Evolutionary conservation across 2,113 vertebrate species (phyloP).

Genomic region (Genyomyrus donnyi): DNA sequence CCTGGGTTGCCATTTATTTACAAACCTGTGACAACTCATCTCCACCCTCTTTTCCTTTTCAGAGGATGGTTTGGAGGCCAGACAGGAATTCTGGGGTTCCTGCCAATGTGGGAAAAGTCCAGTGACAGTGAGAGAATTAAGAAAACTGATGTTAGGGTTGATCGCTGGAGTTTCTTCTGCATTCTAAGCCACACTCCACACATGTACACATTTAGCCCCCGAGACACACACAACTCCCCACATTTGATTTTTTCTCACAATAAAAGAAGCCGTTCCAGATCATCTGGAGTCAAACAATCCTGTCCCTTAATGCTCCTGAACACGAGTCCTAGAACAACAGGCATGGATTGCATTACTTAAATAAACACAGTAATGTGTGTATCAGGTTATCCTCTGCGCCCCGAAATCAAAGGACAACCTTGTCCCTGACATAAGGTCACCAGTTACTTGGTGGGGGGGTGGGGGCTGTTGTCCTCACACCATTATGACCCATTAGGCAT

Average conservation of each 20-base stretch:
- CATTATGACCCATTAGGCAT: background rate
- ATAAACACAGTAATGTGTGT: conserved; percentile 29
- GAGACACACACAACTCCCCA: background rate
- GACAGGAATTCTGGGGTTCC: conserved; percentile 17
- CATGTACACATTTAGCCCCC: background rate
- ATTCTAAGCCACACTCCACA: background rate
- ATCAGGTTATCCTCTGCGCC: conserved; percentile 17
- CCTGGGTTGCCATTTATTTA: conserved; percentile 13
- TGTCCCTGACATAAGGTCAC: background rate
- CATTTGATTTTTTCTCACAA: background rate
- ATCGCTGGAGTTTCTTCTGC: conserved; percentile 22
- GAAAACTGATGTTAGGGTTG: conserved; percentile 22
- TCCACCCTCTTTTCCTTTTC: conserved; percentile 15
- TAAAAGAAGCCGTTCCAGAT: background rate
- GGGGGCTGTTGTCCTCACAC: background rate
- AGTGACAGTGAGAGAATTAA: conserved; percentile 22
- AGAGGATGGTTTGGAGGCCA: conserved; percentile 8
- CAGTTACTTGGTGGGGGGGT: background rate
- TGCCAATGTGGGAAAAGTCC: conserved; percentile 14
- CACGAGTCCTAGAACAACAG: background rate
- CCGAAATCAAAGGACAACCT: conserved; percentile 8
- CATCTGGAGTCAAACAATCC: conserved; percentile 13
- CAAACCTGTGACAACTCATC: conserved; percentile 18
- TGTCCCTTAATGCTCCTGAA: background rate
- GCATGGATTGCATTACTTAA: conserved; percentile 20